Evolutionary conservation across 2,888 invertebrate genomes (phyloP).

Genomic region (Athetis lepigone): DNA sequence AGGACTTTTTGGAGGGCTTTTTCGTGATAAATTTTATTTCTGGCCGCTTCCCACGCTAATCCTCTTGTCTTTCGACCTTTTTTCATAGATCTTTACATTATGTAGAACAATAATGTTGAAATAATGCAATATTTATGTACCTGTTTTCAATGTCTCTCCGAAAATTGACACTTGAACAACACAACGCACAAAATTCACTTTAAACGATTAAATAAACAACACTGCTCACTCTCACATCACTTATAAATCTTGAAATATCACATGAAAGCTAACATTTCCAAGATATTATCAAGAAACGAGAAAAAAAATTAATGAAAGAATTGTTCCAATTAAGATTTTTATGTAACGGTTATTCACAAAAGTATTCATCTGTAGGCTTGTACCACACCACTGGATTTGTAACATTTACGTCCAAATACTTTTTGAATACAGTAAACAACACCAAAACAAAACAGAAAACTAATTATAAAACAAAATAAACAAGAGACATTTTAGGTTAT

Average conservation of each 20-base stretch:
- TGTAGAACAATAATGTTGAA: slow-evolving; percentile 3
- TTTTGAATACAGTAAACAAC: not conserved
- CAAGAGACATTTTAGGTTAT: slow-evolving; percentile 66
- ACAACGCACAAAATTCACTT: slow-evolving; percentile 20
- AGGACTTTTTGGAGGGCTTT: slow-evolving; percentile 37
- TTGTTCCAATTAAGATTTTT: slow-evolving; percentile 23
- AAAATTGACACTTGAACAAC: not conserved
- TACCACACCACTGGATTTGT: not conserved
- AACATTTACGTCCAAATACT: not conserved
- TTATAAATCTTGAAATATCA: slow-evolving; percentile 4
- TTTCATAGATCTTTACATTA: no score
- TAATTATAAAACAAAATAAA: slow-evolving; percentile 62
- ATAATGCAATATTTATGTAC: slow-evolving; percentile 5
- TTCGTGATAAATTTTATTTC: not conserved
- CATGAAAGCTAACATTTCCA: not conserved
- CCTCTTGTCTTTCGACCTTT: no score
- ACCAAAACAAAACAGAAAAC: slow-evolving; percentile 35
- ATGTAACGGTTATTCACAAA: slow-evolving; percentile 22
- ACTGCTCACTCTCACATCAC: slow-evolving; percentile 14
- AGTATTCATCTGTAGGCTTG: not conserved
- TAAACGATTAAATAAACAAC: slow-evolving; percentile 10
- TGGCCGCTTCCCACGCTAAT: no score
- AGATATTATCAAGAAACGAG: slow-evolving; percentile 6
- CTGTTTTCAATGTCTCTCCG: slow-evolving; percentile 16
- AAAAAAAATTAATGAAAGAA: slow-evolving; percentile 17